Base-by-base conservation (phyloP, 1,140 invertebrate species). In the Drosophila bifasciata region DNA sequence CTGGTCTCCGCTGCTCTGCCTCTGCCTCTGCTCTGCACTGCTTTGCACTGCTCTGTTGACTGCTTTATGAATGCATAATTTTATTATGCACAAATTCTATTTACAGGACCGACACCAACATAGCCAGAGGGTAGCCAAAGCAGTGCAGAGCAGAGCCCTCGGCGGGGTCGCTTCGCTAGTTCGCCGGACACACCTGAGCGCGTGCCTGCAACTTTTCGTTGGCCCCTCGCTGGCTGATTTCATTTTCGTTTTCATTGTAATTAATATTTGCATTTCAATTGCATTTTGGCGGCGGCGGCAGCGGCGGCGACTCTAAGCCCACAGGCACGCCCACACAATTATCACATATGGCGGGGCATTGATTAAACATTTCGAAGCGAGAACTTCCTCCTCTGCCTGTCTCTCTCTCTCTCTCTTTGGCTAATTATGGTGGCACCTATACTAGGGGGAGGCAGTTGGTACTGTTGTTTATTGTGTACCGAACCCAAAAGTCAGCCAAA, bases 41-140 rank as follows among this genome's bases (percentile, higher is more conserved):
- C n/a, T n/a, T n/a, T n/a, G n/a, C n/a, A n/a, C n/a, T n/a, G n/a
- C n/a, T n/a, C n/a, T 55, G 58, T 17, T 36, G 17, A 41, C 28
- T 69, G 66, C 66, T 69, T 68, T 73, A 68, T 84, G 76, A 73
- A 79, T 80, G 61, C 60, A 60, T 76, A 76, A 85, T 85, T 76
- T 77, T 71, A 85, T 85, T 80, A 76, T 80, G 73, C 73, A 67
- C 51, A 85, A 69, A 73, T 73, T 76, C 62, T 69, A 85, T 76
- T 79, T 69, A 79, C 72, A 77, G 36, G 32, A 43, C 25, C 62
- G 39, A 71, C 79, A 68, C 67, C 19, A n/a, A n/a, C n/a, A n/a
- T n/a, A n/a, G n/a, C n/a, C n/a, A n/a, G n/a, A n/a, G n/a, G n/a
- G n/a, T n/a, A n/a, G n/a, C n/a, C n/a, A n/a, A n/a, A n/a, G n/a